phyloP scores from a whole-genome alignment of 2,888 invertebrate species.

The Geophilus truncorum region DNA sequence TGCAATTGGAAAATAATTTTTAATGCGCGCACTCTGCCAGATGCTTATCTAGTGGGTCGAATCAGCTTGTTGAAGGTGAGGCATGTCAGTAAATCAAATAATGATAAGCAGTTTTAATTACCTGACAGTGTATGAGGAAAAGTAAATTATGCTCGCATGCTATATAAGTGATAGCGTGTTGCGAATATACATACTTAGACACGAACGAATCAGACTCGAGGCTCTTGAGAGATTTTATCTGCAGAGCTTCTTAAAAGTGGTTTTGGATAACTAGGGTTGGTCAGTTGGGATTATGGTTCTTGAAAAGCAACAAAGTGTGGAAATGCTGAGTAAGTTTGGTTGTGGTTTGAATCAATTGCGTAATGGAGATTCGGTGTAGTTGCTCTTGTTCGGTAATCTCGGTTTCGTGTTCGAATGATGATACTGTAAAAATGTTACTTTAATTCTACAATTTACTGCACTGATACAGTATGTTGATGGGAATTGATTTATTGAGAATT shows the following conservation, averaged over 20 bases:
- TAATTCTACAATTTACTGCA: too few species aligned
- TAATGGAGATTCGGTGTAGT: too few species aligned
- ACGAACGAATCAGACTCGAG: not conserved
- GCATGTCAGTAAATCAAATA: constrained; percentile 1
- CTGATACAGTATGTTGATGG: too few species aligned
- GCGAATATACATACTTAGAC: not conserved
- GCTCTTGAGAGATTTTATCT: not conserved
- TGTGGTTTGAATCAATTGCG: too few species aligned
- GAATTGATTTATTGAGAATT: too few species aligned
- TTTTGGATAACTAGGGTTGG: too few species aligned
- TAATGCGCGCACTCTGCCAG: not conserved
- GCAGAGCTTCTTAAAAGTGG: not conserved
- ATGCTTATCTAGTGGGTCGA: not conserved
- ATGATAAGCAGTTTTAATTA: constrained; percentile 3
- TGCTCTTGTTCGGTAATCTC: too few species aligned
- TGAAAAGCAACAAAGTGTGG: too few species aligned
- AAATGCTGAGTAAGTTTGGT: too few species aligned
- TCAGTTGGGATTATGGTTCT: too few species aligned
- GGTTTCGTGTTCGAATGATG: too few species aligned
- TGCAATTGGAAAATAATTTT: constrained; percentile 13
- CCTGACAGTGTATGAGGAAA: constrained; percentile 1
- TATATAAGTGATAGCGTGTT: constrained; percentile 2
- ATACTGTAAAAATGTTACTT: too few species aligned
- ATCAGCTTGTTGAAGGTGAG: not conserved
- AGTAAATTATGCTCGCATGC: not conserved